phyloP scores from a whole-genome alignment of 53 echinoderm and acorn worm genomes.

The Glandiceps talaboti region DNA sequence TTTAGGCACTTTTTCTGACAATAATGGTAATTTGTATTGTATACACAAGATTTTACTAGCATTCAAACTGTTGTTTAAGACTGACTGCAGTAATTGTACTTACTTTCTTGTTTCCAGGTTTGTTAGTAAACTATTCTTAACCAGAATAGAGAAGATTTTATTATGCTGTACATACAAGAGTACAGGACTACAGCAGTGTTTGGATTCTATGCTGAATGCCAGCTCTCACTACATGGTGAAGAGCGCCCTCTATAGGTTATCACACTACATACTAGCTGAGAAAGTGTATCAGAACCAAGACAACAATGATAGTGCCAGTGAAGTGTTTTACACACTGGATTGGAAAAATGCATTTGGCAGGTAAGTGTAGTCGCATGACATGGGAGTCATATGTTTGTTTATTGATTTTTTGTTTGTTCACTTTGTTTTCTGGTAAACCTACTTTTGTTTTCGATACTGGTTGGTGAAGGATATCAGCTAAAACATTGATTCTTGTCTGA shows the following conservation, averaged over 20 bases:
- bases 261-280: slow-evolving; percentile 20
- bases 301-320: slow-evolving; percentile 11
- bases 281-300: background rate
- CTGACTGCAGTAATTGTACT: no score
- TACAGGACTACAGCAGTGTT: slow-evolving; percentile 34
- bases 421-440: no score
- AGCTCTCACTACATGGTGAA: slow-evolving; percentile 75
- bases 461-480: no score
- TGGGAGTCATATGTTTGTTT: no score
- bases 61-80: no score
- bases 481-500: no score
- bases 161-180: slow-evolving; percentile 33
- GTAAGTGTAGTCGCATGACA: no score
- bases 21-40: no score
- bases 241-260: slow-evolving; percentile 33
- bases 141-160: slow-evolving; percentile 32
- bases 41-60: no score
- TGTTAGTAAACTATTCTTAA: slow-evolving; percentile 15
- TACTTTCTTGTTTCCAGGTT: slow-evolving; percentile 32
- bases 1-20: no score
- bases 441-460: no score
- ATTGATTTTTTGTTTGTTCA: no score
- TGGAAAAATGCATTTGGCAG: slow-evolving; percentile 41
- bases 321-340: slow-evolving; percentile 21
- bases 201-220: slow-evolving; percentile 40